Evolutionary conservation across 2,797 vertebrate species (phyloP).

Genomic region (Silurus aristotelis): DNA sequence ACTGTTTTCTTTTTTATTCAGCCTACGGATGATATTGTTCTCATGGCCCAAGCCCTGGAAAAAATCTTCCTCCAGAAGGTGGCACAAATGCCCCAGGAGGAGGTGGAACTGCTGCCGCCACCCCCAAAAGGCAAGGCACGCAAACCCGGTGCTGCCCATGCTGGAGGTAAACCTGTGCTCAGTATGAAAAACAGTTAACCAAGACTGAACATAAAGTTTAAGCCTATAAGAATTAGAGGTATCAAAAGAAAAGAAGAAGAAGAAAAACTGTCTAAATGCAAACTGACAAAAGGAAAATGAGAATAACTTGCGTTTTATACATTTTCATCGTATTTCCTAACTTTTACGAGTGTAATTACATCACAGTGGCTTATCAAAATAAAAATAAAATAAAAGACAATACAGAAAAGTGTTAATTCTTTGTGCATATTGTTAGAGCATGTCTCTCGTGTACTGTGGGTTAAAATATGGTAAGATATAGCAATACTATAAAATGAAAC

Average conservation of each 20-base stretch:
- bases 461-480: neutral
- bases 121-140: constrained; percentile 91
- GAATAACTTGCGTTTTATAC: neutral
- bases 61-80: constrained; percentile 98
- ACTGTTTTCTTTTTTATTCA: constrained; percentile 57
- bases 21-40: constrained; percentile 96
- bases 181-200: neutral
- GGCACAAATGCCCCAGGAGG: constrained; percentile 97
- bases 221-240: neutral
- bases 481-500: neutral
- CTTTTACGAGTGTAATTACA: neutral
- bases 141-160: constrained; percentile 74
- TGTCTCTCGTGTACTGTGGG: neutral
- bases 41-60: constrained; percentile 97
- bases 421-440: neutral
- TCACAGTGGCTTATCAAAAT: neutral
- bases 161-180: constrained; percentile 59
- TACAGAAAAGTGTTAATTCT: neutral
- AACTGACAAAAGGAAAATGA: neutral
- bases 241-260: neutral
- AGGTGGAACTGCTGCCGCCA: constrained; percentile 90
- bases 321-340: neutral
- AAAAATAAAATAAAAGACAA: neutral
- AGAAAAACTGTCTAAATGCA: neutral
- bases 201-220: neutral